Percentiles rank a stretch among this genome's conserved stretches.
phyloP scores from a whole-genome alignment of 2,113 vertebrate species.

The Fregetta grallaria region DNA sequence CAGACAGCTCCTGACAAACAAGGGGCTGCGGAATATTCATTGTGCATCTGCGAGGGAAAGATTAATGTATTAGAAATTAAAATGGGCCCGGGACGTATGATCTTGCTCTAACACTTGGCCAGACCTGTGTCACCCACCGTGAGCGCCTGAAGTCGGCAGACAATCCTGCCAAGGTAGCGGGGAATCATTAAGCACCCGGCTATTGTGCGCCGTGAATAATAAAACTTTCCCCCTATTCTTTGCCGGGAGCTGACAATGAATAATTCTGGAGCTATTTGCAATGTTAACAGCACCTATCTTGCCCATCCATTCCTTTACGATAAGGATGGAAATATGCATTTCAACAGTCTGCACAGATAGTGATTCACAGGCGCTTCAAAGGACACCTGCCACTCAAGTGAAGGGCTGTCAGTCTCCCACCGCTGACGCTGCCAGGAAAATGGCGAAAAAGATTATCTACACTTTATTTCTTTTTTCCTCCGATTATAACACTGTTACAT shows the following conservation, averaged over 20 bases:
- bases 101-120: constrained; percentile 99
- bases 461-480: constrained; percentile 85
- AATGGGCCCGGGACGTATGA: constrained; percentile 98
- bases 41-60: constrained; percentile 98
- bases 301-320: constrained; percentile 98
- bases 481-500: constrained; percentile 89
- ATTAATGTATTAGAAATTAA: constrained; percentile 99
- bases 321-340: constrained; percentile 99
- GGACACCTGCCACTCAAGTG: constrained; percentile 99
- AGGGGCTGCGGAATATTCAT: constrained; percentile 99
- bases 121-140: constrained; percentile 97
- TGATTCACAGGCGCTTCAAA: constrained; percentile 96
- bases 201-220: constrained; percentile 99
- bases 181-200: constrained; percentile 96
- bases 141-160: constrained; percentile 92
- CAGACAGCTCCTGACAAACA: constrained; percentile 98
- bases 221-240: constrained; percentile 91
- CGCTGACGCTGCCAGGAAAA: constrained; percentile 87
- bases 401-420: constrained; percentile 97
- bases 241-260: constrained; percentile 95
- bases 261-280: constrained; percentile 99
- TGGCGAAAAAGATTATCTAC: constrained; percentile 97
- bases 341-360: constrained; percentile 98
- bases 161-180: constrained; percentile 94
- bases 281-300: constrained; percentile 99